Conservation (phyloP, 2,113 vertebrate genomes). For the Columbina picui region DNA sequence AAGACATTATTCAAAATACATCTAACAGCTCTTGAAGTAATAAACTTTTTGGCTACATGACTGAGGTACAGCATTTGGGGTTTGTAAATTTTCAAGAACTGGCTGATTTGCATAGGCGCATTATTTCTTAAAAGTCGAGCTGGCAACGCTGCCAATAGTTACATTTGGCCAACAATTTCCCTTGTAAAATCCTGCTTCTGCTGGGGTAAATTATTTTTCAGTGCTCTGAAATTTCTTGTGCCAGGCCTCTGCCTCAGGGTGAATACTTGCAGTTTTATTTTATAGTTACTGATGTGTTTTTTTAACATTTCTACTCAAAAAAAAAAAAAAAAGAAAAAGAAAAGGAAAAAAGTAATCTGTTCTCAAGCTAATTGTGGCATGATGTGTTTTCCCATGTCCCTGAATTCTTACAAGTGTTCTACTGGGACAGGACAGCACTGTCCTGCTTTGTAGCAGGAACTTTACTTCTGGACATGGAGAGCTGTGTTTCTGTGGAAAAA, state of each 20-base stretch:
- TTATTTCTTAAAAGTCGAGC: neutral
- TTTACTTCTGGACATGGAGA: neutral
- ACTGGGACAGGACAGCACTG: neutral
- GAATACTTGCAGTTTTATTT: slow-evolving; percentile 31
- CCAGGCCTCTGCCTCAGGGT: slow-evolving; percentile 6
- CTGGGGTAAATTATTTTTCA: slow-evolving; percentile 35
- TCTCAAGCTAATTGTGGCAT: slow-evolving; percentile 13
- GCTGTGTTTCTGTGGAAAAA: neutral
- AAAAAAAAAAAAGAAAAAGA: neutral
- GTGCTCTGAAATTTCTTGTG: slow-evolving; percentile 26
- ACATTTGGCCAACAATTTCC: neutral
- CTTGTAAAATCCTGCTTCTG: slow-evolving; percentile 42
- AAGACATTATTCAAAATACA: neutral
- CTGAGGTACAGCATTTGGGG: neutral
- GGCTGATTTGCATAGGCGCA: neutral
- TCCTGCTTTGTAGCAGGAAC: neutral
- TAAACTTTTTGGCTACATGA: neutral
- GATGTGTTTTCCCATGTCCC: neutral
- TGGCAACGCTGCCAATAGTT: neutral
- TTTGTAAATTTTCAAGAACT: neutral
- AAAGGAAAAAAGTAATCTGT: neutral
- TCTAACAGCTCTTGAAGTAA: neutral
- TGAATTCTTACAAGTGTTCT: neutral
- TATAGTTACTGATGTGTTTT: neutral
- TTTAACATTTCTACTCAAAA: neutral